phyloP scores from a whole-genome alignment of 2,888 invertebrate species.

The Macrophya alboannulata region DNA sequence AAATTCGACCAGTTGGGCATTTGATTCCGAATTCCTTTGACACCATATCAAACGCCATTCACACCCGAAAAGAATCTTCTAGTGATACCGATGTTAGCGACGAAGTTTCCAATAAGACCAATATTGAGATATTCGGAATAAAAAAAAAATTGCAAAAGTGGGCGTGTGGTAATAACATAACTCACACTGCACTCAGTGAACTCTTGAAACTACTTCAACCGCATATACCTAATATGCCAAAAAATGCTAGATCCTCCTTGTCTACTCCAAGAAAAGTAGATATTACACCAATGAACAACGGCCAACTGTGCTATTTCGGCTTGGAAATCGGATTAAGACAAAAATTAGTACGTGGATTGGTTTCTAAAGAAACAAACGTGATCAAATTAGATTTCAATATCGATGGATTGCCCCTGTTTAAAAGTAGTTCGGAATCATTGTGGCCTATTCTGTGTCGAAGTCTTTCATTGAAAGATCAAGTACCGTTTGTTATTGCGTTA shows the following conservation, averaged over 20 bases:
- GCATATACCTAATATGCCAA: constrained; percentile 17
- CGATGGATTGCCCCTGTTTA: no score
- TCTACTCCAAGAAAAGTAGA: constrained; percentile 29
- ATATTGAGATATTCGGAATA: neutral
- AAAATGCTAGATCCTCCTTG: constrained; percentile 27
- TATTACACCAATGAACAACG: constrained; percentile 25
- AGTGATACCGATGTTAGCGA: constrained; percentile 21
- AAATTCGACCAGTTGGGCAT: no score
- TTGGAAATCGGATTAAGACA: constrained; percentile 13
- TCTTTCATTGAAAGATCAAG: constrained; percentile 33
- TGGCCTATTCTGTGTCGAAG: constrained; percentile 34
- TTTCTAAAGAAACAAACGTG: neutral
- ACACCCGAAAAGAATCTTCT: neutral
- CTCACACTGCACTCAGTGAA: constrained; percentile 33
- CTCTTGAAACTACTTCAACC: constrained; percentile 31
- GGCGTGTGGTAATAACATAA: constrained; percentile 33
- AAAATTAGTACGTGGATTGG: constrained; percentile 31
- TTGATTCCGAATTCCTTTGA: constrained; percentile 1
- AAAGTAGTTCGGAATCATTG: constrained; percentile 41
- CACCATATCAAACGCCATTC: neutral
- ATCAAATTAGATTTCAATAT: constrained; percentile 35
- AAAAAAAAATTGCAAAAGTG: constrained; percentile 26
- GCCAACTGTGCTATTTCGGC: constrained; percentile 31
- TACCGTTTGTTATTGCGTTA: constrained; percentile 34
- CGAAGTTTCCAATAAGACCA: constrained; percentile 12